Evolutionary conservation across 2,797 vertebrate species (phyloP), one percentile per base, ranked within the genome.

Genomic region (Takifugu ocellatus): DNA sequence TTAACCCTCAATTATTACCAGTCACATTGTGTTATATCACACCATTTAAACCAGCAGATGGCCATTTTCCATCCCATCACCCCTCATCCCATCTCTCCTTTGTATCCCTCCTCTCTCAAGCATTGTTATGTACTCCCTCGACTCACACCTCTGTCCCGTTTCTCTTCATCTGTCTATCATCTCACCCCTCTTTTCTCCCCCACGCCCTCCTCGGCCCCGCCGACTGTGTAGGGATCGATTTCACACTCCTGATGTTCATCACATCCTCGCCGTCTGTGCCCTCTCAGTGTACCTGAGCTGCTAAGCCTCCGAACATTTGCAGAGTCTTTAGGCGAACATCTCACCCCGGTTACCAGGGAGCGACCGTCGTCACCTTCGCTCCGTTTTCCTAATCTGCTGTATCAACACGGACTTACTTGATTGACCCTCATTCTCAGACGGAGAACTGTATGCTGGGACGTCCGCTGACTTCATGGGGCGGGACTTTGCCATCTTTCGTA

Each of bases 401-500:
- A 58, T 54, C 44, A 54, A 59, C 26, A 6, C 11, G 68, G 67
- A 75, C 44, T 49, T 17, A 29, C 42, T 54, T 57, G 8, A 42
- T 45, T 67, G 10, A 33, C 36, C 70, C 12, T 52, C 54, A 5
- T 33, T 57, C 25, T 46, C 89, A 99, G 97, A 98, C 85, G 96
- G 95, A 48, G 97, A 99, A 51, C 81, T 99, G 67, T 99, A 99
- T 66, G 94, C 97, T 9, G 96, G 97, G 65, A 99, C 97, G 2
- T 96, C 97, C 3, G 97, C 97, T 43, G 97, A 99, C 84, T 99
- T 99, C 84, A 99, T 99, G 97, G 96, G 97, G 56, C 89, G 97
- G 75, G 97, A 99, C 78, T 99, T 98, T 81, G 97, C 97, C 56
- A 97, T 99, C 82, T 99, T 98, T 89, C 93, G 97, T 63, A 99